Evolutionary conservation across 2,888 invertebrate genomes (phyloP).

Genomic region (Ichneumoninae sp.): DNA sequence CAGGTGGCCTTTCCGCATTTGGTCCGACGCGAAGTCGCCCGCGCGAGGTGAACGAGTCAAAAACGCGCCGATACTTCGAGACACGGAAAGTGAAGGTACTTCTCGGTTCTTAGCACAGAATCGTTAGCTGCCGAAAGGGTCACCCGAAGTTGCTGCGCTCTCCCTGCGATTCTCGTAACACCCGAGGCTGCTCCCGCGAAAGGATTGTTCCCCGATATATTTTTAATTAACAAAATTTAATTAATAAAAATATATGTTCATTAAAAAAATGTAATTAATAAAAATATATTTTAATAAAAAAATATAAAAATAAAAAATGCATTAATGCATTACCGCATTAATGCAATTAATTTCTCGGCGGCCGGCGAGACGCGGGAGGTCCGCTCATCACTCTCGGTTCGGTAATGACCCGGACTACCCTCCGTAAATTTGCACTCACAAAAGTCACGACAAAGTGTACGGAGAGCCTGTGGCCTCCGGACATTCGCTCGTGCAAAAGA

Average conservation of each 20-base stretch:
- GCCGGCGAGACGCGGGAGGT: conserved; percentile 46
- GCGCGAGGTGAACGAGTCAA: conserved; percentile 53
- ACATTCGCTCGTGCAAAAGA: neutral
- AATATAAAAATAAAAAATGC: conserved; percentile 23
- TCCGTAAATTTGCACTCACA: neutral
- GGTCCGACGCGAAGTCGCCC: conserved; percentile 20
- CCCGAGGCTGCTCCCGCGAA: neutral
- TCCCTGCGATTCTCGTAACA: conserved; percentile 30
- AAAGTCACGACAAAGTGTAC: neutral
- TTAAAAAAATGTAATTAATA: no score
- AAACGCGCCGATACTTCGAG: conserved; percentile 52
- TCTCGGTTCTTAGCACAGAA: conserved; percentile 48
- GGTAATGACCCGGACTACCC: conserved; percentile 17
- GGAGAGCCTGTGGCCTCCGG: neutral
- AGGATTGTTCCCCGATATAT: neutral
- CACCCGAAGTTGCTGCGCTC: conserved; percentile 34
- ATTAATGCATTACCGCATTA: neutral
- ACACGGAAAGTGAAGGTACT: conserved; percentile 55
- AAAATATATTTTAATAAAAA: no score
- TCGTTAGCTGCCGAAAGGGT: conserved; percentile 29
- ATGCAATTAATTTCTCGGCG: neutral
- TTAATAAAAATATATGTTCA: no score
- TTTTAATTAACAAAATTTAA: conserved; percentile 10
- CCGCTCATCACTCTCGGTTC: conserved; percentile 16
- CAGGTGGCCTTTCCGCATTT: conserved; percentile 45